These are phyloP conservation scores for Cosmorhoe ocellata DNA, from an alignment of 2,888 invertebrate species.

Conservation along the genomic window DNA sequence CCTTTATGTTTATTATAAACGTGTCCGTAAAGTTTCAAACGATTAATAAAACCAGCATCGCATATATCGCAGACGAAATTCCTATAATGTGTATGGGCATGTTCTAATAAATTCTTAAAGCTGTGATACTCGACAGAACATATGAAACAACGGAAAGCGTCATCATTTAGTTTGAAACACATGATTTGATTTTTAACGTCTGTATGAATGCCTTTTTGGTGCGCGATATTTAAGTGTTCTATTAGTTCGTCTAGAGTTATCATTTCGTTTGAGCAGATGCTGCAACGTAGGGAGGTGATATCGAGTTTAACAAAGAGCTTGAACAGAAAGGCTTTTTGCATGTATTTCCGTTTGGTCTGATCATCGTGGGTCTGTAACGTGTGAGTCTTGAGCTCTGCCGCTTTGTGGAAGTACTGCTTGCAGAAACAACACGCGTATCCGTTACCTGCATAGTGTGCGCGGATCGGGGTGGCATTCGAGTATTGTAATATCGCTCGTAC, in stretches of 20 bases:
- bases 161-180: constrained; percentile 51
- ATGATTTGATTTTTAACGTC: constrained; percentile 55
- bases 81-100: constrained; percentile 55
- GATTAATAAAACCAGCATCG: constrained; percentile 50
- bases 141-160: constrained; percentile 44
- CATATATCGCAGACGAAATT: constrained; percentile 54
- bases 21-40: constrained; percentile 47
- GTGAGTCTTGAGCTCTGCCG: constrained; percentile 55
- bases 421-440: constrained; percentile 64
- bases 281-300: constrained; percentile 48
- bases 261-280: constrained; percentile 38
- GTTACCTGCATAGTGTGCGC: constrained; percentile 47
- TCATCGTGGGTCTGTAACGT: constrained; percentile 47
- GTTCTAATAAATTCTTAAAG: constrained; percentile 52
- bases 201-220: constrained; percentile 40
- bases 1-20: constrained; percentile 48
- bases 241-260: constrained; percentile 37
- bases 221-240: constrained; percentile 32
- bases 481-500: constrained; percentile 51
- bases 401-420: constrained; percentile 45
- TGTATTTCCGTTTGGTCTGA: constrained; percentile 46
- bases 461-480: constrained; percentile 67
- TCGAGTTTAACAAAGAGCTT: constrained; percentile 48
- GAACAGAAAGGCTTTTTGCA: constrained; percentile 43
- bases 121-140: constrained; percentile 45